A percentile compares a stretch with the other conserved stretches of the same genome.
Conservation (phyloP, 2,888 invertebrate genomes). For the Amiota minor region DNA sequence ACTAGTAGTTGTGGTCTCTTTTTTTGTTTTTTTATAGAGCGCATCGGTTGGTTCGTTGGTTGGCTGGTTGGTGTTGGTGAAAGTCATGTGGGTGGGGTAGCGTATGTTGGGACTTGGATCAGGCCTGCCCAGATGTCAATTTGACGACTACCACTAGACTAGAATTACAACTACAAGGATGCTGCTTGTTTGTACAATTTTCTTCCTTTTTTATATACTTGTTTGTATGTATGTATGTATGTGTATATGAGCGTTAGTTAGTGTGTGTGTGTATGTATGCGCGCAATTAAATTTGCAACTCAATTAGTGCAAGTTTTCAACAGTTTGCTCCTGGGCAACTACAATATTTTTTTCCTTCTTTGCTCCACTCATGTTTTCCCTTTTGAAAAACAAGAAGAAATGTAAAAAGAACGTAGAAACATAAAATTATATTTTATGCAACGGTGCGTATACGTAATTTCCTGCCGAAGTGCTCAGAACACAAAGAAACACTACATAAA, state of each 20-base stretch:
- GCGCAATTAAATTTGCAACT: conserved; percentile 54
- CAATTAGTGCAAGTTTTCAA: conserved; percentile 50
- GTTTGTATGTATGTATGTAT: neutral
- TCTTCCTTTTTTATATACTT: neutral
- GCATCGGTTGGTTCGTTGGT: too few relatives aligned
- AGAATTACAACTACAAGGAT: neutral
- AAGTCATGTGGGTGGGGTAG: conserved; percentile 19
- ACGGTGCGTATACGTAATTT: conserved; percentile 47
- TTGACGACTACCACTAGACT: neutral
- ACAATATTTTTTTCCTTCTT: conserved; percentile 14
- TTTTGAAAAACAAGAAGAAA: conserved; percentile 14
- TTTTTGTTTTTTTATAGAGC: too few relatives aligned
- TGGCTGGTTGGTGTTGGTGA: neutral
- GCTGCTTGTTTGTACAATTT: neutral
- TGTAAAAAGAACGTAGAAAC: conserved; percentile 3
- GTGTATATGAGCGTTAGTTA: neutral
- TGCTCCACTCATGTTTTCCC: conserved; percentile 9
- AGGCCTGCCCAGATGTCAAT: neutral
- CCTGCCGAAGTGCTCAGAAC: neutral
- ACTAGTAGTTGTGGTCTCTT: too few relatives aligned
- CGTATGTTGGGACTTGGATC: neutral
- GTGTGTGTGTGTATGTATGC: conserved; percentile 6
- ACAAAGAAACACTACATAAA: too few relatives aligned
- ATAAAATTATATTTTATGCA: conserved; percentile 27
- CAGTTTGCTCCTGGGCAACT: conserved; percentile 34